Base-by-base conservation (phyloP, 2,797 vertebrate species). In the Ceryle rudis region DNA sequence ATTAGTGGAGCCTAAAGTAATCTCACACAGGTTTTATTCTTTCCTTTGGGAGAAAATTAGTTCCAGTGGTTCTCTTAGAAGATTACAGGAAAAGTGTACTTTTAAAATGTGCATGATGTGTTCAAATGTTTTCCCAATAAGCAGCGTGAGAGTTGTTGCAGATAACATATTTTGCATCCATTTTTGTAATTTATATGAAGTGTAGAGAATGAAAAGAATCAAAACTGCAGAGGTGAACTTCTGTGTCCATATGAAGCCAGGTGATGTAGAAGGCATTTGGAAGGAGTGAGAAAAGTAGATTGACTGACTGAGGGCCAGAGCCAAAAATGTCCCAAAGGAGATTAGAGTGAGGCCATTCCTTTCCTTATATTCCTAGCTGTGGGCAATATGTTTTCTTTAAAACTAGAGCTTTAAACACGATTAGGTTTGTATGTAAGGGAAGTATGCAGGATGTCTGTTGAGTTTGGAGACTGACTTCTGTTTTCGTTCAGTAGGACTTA, bases 51-150 rank as follows among this genome's bases (percentile, higher is more conserved):
- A 73, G 61, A 61, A 82, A 49, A 92, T 96, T 94, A 94, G 80
- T 95, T 95, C 58, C 66, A 84, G 66, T 79, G 47, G 52, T 91
- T 95, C 39, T 81, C 62, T 90, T 81, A 70, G 69, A 85, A 95
- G 82, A 84, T 95, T 86, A 88, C 62, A 90, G 25, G 81, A 52
- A 66, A 71, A 74, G 17, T 61, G 5, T 71, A 33, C 29, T 75
- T 65, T 58, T 41, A 66, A 93, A 81, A 69, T 78, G n/a, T 78
- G 4, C 64, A 5, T 51, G 54, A 42, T 72, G 4, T 78, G n/a
- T 57, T 74, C 2, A 5, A 44, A 7, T 90, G 44, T 75, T 93
- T 94, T 75, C 62, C 62, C 28, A 69, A 39, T 58, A 78, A 80
- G 54, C 33, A 90, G 9, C 35, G 10, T 28, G 44, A 39, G 28